Base-by-base conservation (phyloP, 2,113 vertebrate genomes). In the Malurus elegans region DNA sequence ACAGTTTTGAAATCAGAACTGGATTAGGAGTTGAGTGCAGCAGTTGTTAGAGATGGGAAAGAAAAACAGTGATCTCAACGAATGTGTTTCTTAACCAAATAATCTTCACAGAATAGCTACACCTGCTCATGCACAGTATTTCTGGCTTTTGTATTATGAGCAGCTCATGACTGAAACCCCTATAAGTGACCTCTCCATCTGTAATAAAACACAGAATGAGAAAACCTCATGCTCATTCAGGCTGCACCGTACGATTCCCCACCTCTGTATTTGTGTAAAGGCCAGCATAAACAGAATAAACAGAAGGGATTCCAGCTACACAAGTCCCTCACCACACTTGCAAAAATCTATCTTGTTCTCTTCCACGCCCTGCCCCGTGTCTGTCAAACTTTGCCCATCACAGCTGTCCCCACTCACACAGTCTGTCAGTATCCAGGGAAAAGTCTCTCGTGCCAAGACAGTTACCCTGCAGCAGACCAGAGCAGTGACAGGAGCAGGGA, bases 291-390 rank as follows among this genome's bases (percentile, higher is more conserved):
- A n/a, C n/a, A n/a, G n/a, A 75, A 66, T 36, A 82, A 88, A 45
- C 12, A 79, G 45, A 72, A 64, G 26, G 28, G 17, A 94, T 71
- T 36, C 31, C 40, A 65, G 31, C 31, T 25, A 71, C 36, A 58
- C 2, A 48, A 79, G 8, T 26, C 61, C 74, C 16, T 61, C 53
- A n/a, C 20, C 47, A 73, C 28, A 15, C 20, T 74, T 70, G 16
- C 29, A 64, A 47, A 79, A 57, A 24, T 26, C 42, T 58, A 2
- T 12, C 14, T 40, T 40, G 19, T 75, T 75, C 24, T 31, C 31
- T 7, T 11, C 17, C 32, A 31, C 2, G 0, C 14, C 9, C n/a
- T 12, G 8, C 16, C 50, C 45, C 9, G 2, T 0, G 0, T 15
- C 1, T 64, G 25, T 69, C 54, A 31, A 54, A 29, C 40, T 28